phyloP scores from a whole-genome alignment of 1,140 invertebrate genomes.

The Sarcophaga bullata region DNA sequence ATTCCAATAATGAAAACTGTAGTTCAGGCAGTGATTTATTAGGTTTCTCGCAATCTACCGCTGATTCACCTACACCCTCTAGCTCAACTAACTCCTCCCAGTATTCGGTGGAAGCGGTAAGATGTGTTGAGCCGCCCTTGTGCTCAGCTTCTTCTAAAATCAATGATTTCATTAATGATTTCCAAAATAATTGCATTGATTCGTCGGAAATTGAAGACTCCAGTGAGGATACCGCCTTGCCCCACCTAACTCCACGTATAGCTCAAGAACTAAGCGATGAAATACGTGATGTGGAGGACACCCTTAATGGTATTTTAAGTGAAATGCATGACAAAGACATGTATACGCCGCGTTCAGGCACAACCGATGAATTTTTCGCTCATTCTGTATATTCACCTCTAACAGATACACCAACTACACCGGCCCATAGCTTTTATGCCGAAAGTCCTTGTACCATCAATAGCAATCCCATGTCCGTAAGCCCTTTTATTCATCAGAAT shows the following conservation, averaged over 20 bases:
- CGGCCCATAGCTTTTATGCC: constrained; percentile 40
- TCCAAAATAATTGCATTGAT: constrained; percentile 40
- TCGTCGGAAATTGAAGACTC: constrained; percentile 21
- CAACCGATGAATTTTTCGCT: constrained; percentile 57
- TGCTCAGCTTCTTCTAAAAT: constrained; percentile 32
- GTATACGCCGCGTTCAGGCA: constrained; percentile 56
- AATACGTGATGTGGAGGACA: constrained; percentile 57
- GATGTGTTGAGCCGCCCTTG: background rate
- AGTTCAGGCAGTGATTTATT: background rate
- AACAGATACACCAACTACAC: constrained; percentile 43
- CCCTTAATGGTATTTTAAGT: constrained; percentile 60
- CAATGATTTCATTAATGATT: constrained; percentile 44
- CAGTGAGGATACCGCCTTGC: background rate
- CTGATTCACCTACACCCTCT: background rate
- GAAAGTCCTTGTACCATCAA: constrained; percentile 35
- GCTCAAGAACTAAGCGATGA: constrained; percentile 45
- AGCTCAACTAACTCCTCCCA: background rate
- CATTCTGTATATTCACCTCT: constrained; percentile 58
- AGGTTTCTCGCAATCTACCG: background rate
- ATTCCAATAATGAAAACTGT: too few relatives aligned
- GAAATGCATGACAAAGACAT: constrained; percentile 64
- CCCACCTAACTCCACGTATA: background rate
- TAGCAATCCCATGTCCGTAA: constrained; percentile 22
- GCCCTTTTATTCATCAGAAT: background rate
- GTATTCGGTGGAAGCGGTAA: background rate